Evolutionary conservation across 2,797 vertebrate species (phyloP), one percentile per base, ranked within the genome.

Genomic region (Melanotaenia pygmaea): DNA sequence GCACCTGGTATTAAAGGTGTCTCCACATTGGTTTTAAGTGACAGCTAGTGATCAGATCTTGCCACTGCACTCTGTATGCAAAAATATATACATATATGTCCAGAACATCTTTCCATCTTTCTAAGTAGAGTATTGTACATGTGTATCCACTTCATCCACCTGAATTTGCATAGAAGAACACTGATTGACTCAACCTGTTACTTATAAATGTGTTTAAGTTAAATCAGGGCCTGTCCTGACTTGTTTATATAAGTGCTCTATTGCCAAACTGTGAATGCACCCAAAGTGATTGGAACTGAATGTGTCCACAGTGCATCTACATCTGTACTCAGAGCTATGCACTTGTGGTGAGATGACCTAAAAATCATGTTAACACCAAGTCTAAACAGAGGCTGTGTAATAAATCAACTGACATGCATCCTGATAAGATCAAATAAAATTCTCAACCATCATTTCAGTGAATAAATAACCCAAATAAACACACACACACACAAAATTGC

Each of bases 381-480:
- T 18, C 45, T 26, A 69, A 50, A 16, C 13, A 32, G 28, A 38
- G 37, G 37, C 37, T 35, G 47, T 58, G 37, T 30, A 9, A 70
- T 40, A n/a, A 62, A 50, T 53, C 22, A n/a, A 20, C 34, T 28
- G 16, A 38, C 32, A n/a, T 51, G n/a, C 8, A 56, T 4, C 18
- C 38, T 45, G 45, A 54, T n/a, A 57, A 64, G 28, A 20, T 66
- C 57, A 64, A 70, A 53, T 20, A 14, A 54, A 62, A 61, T 11
- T 30, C 32, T 3, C 1, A 32, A 32, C 56, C 5, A 1, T 32
- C 50, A 13, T 24, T 61, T 38, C 5, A 7, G 24, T 37, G 38
- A 57, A 34, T 11, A 47, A 35, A 11, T 14, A 9, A 18, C 38
- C 32, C 37, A 32, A 54, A 28, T 22, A 67, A 10, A 32, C 6